Evolutionary conservation across 2,888 invertebrate species (phyloP), one percentile per base, ranked within the genome.

Genomic region (Rotaria sp.): DNA sequence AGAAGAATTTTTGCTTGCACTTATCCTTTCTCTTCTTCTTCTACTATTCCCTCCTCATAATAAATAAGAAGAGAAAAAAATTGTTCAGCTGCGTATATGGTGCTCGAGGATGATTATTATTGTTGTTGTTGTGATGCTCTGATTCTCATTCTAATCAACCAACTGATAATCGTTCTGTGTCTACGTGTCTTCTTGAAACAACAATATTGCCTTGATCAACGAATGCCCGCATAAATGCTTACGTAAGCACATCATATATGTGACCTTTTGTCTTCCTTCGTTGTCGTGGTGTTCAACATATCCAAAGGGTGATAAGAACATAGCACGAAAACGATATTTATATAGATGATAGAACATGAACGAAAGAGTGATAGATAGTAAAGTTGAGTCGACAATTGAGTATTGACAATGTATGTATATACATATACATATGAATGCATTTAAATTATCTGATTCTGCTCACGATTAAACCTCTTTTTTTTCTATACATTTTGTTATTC

Each of bases 151-250:
- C 2, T 35, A 67, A 67, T 67, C 67, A 67, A 67, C 35, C 21
- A 15, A 67, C 18, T 67, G 35, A 35, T 67, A 67, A 67, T 67
- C 67, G 30, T 35, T 67, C 35, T 18, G 1, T 67, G 67, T 38
- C 67, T 35, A 67, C 67, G 35, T 67, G 35, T 35, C 35, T 67
- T 67, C 35, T 67, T 38, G 67, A 67, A 67, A 67, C 67, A 67
- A 67, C 67, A 67, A 67, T 67, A 67, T 67, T 67, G 67, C 67
- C 67, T 67, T 67, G 67, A 67, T 67, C 67, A 67, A 67, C 67
- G 67, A 67, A 67, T 35, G 67, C 35, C 35, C 67, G 35, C 35
- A 30, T 18, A 67, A 2, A 67, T 67, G 21, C 67, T 67, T 67
- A 67, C 67, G 67, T 30, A 35, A 67, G 67, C 35, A 30, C 18